Percentiles rank a stretch among this genome's conserved stretches.
Conservation (phyloP, 2,888 invertebrate genomes). For the Gryllus longicercus region DNA sequence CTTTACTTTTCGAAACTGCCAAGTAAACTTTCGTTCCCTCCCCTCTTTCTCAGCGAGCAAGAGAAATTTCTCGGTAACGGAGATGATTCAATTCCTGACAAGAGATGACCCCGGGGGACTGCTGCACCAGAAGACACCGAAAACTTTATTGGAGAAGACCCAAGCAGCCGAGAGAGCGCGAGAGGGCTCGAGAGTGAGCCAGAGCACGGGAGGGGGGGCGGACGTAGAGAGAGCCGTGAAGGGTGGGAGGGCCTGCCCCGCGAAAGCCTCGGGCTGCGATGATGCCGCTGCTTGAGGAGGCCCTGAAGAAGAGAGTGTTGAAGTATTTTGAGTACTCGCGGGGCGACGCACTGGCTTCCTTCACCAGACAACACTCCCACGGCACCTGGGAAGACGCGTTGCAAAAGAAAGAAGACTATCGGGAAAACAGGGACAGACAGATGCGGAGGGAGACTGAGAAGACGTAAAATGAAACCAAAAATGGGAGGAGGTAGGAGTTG, state of each 20-base stretch:
- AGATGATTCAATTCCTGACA: conserved; percentile 17
- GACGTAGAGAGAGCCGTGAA: no score
- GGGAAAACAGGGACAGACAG: no score
- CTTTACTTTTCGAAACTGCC: conserved; percentile 17
- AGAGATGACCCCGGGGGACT: conserved; percentile 17
- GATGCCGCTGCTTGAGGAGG: neutral
- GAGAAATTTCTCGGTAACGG: conserved; percentile 17
- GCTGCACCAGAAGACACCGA: conserved; percentile 17
- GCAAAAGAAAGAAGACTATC: no score
- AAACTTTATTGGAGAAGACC: conserved; percentile 17
- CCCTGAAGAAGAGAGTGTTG: neutral
- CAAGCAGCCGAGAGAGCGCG: neutral
- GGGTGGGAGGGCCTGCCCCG: no score
- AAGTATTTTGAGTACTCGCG: neutral
- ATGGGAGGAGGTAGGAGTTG: no score
- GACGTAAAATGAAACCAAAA: no score
- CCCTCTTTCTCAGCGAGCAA: neutral
- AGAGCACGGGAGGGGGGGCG: no score
- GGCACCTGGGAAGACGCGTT: no score
- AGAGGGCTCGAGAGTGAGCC: neutral
- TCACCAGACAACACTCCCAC: no score
- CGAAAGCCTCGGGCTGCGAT: neutral
- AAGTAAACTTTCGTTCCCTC: conserved; percentile 8
- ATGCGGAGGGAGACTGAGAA: no score
- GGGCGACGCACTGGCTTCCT: neutral